Base-by-base conservation (phyloP, 2,113 vertebrate genomes). In the Takifugu flavidus region DNA sequence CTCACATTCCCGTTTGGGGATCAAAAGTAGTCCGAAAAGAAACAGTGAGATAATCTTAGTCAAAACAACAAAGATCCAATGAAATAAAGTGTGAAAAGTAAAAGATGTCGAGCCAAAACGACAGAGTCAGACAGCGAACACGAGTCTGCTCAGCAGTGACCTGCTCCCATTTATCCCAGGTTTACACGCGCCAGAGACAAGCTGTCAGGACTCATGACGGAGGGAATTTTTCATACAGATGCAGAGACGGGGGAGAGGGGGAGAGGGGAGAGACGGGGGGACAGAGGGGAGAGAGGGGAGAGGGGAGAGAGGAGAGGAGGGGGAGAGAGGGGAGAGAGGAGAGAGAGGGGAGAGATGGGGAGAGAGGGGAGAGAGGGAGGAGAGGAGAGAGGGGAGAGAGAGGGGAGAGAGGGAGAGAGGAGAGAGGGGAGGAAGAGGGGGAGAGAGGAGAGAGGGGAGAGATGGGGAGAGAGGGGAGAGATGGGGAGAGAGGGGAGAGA, bases 131-230 rank as follows among this genome's bases (percentile, higher is more conserved):
- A 74, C 45, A 60, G 25, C 8, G 70, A 72, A 75, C 2, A 67
- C 62, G 70, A 72, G 77, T 73, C 67, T 39, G 61, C 60, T 59
- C 75, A 59, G 77, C 53, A 65, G 67, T 70, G 77, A 72, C 70
- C 72, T 73, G 49, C 62, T 53, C 65, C 64, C 65, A 79, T 83
- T 70, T 67, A 77, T 83, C 75, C 56, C 76, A 77, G 75, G 79
- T 73, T 71, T 62, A 83, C 73, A 83, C 78, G 61, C 73, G 75
- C 73, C 78, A 75, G 70, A 80, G 78, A 82, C 83, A 72, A 59
- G 56, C 78, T 82, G 83, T 80, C 80, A 81, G 65, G 77, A 79
- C 51, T 27, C 67, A 75, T 79, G 70, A 60, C 42, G 59, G 52
- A 52, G 72, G 72, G 80, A 78, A 85, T 85, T 80, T 62, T 65